phyloP scores from a whole-genome alignment of 2,113 vertebrate species.

The Agelaius phoeniceus region DNA sequence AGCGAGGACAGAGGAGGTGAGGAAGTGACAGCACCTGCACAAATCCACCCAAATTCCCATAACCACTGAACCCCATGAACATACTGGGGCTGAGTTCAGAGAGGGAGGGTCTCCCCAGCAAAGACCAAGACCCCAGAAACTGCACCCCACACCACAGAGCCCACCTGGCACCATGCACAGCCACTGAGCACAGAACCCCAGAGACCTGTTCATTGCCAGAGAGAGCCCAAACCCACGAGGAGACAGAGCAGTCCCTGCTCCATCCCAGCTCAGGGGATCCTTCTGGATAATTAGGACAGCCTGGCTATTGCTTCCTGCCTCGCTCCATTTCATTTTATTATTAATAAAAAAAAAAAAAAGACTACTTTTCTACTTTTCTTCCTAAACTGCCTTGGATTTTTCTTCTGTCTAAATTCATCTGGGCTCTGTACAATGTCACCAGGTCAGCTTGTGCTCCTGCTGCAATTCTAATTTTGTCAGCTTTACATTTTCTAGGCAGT shows the following conservation, averaged over 20 bases:
- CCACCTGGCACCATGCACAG: not conserved
- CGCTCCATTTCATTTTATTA: not conserved
- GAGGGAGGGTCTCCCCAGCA: not conserved
- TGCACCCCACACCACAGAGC: not conserved
- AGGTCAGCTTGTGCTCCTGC: slow-evolving; percentile 35
- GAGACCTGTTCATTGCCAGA: not conserved
- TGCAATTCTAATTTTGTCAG: slow-evolving; percentile 28
- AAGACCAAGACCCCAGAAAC: not conserved
- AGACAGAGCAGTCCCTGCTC: rapidly evolving
- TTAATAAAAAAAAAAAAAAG: not conserved
- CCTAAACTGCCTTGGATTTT: not conserved
- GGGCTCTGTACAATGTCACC: slow-evolving; percentile 44
- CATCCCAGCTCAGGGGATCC: not conserved
- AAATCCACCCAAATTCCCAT: not conserved
- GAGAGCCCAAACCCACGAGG: rapidly evolving
- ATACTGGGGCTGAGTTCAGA: not conserved
- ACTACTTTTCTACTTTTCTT: not conserved
- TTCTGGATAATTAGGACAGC: not conserved
- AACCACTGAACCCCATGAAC: rapidly evolving
- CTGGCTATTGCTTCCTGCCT: not conserved
- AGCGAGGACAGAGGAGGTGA: rapidly evolving
- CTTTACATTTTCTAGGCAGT: slow-evolving; percentile 40
- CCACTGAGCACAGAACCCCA: rapidly evolving
- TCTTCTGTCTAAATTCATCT: slow-evolving; percentile 30
- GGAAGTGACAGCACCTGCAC: not conserved